Evolutionary conservation across 2,113 vertebrate genomes (phyloP), one percentile per base, ranked within the genome.

Genomic region (Oreochromis aureus): DNA sequence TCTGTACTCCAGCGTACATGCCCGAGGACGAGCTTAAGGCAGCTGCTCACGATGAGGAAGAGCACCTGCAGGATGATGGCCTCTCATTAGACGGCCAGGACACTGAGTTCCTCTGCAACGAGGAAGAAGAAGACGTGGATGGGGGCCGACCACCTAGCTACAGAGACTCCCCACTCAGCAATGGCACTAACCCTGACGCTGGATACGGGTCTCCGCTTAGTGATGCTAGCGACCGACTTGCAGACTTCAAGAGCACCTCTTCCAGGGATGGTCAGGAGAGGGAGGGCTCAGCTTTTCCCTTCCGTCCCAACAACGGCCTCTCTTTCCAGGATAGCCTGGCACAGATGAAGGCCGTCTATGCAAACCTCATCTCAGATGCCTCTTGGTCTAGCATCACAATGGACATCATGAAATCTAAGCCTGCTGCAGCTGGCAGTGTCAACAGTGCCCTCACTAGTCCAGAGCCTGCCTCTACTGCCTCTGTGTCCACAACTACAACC

Each of bases 261-360:
- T 97, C 98, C 89, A 97, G 97, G 93, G 99, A 99, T 46, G 96
- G 96, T 89, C 97, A 96, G 89, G 98, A 99, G 92, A 98, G 97
- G 90, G 98, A 99, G 89, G 97, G 97, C 84, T 32, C 89, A 6
- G 41, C 94, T 82, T 86, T 95, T 51, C 91, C 94, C 82, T 93
- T 93, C 69, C 91, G 95, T 5, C 95, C 95, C 89, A 96, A 95
- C 93, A 96, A 96, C 90, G 92, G 96, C 93, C 96, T 98, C 82
- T 98, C 98, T 89, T 97, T 98, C 90, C 98, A 98, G 96, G 99
- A 99, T 95, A 99, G 99, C 95, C 96, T 99, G 97, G 98, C 98
- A 36, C 98, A 99, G 94, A 99, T 99, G 97, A 99, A 99, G 96
- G 99, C 98, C n/a, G 98, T 99, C 95, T 99, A 99, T 94, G 98